phyloP scores from a whole-genome alignment of 2,113 vertebrate species.

The Cyanocitta stelleri region DNA sequence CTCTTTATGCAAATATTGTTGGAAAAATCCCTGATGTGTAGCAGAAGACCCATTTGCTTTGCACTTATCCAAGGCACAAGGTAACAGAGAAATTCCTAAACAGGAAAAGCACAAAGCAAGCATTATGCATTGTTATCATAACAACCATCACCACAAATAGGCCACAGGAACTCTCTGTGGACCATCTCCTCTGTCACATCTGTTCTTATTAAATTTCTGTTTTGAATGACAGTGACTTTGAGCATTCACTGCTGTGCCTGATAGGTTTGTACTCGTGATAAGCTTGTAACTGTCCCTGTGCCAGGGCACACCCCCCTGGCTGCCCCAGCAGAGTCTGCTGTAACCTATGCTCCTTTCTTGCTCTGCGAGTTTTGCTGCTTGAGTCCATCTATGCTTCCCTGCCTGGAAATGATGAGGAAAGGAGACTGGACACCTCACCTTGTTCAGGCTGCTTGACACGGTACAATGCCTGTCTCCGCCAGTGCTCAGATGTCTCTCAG shows the following conservation, averaged over 20 bases:
- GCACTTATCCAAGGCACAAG: background rate
- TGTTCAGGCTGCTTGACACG: background rate
- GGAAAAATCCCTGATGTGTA: background rate
- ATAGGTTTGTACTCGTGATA: background rate
- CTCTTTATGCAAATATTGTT: background rate
- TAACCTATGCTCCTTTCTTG: conserved; percentile 22
- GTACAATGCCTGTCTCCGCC: background rate
- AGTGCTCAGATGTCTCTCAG: background rate
- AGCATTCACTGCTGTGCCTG: background rate
- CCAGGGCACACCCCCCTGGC: background rate
- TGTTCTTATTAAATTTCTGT: background rate
- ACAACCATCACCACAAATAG: background rate
- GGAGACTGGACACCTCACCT: background rate
- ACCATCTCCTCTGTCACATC: background rate
- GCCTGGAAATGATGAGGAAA: conserved; percentile 13
- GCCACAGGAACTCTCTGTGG: background rate
- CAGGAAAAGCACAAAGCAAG: background rate
- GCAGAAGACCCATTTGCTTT: background rate
- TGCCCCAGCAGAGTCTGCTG: background rate
- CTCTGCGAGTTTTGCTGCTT: conserved; percentile 8
- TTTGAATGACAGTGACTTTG: background rate
- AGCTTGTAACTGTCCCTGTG: background rate
- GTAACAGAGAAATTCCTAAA: background rate
- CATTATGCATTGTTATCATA: background rate
- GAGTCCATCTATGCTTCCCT: background rate